These are phyloP conservation scores for Cotesia congregata DNA, from an alignment of 2,888 invertebrate species.

Conservation along the genomic window DNA sequence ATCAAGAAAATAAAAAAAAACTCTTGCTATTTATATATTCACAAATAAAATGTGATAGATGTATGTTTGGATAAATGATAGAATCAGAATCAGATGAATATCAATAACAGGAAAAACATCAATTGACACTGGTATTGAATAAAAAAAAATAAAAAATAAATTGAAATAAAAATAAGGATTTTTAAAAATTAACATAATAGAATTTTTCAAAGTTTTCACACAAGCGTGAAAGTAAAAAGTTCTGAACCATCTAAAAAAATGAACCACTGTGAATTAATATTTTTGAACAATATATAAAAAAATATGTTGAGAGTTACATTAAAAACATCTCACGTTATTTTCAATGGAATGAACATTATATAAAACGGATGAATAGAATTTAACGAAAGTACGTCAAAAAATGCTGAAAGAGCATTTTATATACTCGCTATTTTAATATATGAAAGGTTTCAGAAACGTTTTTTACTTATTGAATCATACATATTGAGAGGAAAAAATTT, in stretches of 20 bases:
- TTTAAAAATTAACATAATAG: too few species aligned
- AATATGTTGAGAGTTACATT: conserved; percentile 52
- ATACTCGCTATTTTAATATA: conserved; percentile 15
- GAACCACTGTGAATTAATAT: conserved; percentile 7
- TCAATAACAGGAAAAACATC: not conserved
- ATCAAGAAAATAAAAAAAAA: not conserved
- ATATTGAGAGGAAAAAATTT: too few species aligned
- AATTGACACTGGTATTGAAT: too few species aligned
- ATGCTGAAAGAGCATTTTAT: conserved; percentile 28
- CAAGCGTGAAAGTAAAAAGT: too few species aligned
- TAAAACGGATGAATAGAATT: conserved; percentile 15
- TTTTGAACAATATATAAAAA: not conserved
- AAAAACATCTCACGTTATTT: conserved; percentile 51
- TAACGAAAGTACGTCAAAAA: conserved; percentile 43
- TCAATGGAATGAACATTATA: conserved; percentile 21
- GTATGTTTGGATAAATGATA: too few species aligned
- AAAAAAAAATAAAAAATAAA: too few species aligned
- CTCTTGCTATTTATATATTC: too few species aligned
- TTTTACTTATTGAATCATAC: too few species aligned
- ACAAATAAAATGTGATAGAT: too few species aligned
- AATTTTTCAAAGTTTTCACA: too few species aligned
- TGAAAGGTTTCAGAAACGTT: too few species aligned
- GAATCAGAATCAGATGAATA: not conserved
- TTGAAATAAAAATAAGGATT: too few species aligned
- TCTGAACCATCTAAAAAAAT: not conserved